These are phyloP conservation scores for Parauchenoglanis ngamensis DNA, from an alignment of 2,797 vertebrate genomes.

Conservation along the genomic window DNA sequence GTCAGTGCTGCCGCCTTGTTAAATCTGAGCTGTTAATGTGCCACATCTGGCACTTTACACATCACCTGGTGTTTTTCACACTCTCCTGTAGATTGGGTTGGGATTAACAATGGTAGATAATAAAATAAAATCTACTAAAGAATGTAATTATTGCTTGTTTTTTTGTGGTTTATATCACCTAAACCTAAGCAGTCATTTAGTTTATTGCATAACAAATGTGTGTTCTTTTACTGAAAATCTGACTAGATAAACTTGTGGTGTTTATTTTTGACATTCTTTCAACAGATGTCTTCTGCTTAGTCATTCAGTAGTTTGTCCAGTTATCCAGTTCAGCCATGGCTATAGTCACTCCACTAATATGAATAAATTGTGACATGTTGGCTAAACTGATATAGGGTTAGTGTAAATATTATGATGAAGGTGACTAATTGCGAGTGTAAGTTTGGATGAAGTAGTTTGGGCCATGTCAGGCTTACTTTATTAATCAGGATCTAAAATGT, in stretches of 20 bases:
- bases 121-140: background rate
- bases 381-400: constrained; percentile 42
- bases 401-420: constrained; percentile 70
- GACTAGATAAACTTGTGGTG: background rate
- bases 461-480: constrained; percentile 53
- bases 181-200: background rate
- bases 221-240: background rate
- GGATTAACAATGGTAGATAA: background rate
- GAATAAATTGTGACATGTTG: constrained; percentile 48
- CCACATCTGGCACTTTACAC: constrained; percentile 1
- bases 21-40: constrained; percentile 6
- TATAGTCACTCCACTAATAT: background rate
- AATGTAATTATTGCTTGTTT: background rate
- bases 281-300: background rate
- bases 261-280: background rate
- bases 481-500: constrained; percentile 64
- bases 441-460: constrained; percentile 43
- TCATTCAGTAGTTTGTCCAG: background rate
- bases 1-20: background rate
- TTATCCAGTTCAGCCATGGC: background rate
- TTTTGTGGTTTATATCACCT: background rate
- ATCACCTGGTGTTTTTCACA: constrained; percentile 5
- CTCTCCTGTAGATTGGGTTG: background rate
- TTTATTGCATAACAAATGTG: background rate
- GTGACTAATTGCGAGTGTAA: constrained; percentile 60